A percentile compares a stretch with the other conserved stretches of the same genome.
Evolutionary conservation across 2,113 vertebrate genomes (phyloP).

Genomic region (Vulpes vulpes): DNA sequence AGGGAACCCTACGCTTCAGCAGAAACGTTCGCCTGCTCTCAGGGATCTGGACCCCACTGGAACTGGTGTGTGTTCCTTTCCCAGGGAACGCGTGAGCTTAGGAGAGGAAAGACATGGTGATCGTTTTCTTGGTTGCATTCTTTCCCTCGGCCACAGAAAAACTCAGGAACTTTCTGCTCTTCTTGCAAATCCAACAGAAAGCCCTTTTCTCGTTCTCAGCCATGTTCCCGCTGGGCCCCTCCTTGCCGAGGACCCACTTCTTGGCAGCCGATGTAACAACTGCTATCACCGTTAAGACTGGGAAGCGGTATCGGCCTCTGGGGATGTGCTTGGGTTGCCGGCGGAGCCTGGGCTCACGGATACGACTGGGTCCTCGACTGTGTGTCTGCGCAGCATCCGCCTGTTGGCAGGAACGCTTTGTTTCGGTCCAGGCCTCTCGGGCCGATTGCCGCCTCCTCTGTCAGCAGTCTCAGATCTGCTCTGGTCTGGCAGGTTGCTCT

Average conservation of each 20-base stretch:
- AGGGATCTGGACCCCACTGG: neutral
- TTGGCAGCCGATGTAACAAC: rapidly evolving
- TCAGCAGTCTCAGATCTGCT: conserved; percentile 44
- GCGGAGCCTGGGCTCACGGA: neutral
- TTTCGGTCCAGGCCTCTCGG: neutral
- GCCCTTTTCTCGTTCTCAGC: neutral
- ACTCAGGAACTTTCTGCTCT: conserved; percentile 45
- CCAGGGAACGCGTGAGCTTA: conserved; percentile 64
- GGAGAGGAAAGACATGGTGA: conserved; percentile 44
- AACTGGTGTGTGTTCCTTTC: neutral
- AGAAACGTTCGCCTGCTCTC: neutral
- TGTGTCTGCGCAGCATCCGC: conserved; percentile 89
- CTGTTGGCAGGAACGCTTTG: conserved; percentile 59
- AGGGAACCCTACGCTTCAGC: conserved; percentile 74
- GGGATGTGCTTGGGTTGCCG: neutral
- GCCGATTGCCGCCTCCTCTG: neutral
- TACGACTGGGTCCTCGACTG: conserved; percentile 65
- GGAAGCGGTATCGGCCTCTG: neutral
- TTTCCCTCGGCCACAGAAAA: conserved; percentile 48
- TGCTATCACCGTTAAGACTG: conserved; percentile 50
- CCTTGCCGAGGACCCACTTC: neutral
- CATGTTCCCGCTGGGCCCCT: neutral
- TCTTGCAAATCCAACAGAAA: conserved; percentile 1
- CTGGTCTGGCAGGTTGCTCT: conserved; percentile 85
- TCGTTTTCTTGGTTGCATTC: neutral